A percentile compares a stretch with the other conserved stretches of the same genome.
Conservation (phyloP, 2,113 vertebrate species). For the Ciconia stormi region DNA sequence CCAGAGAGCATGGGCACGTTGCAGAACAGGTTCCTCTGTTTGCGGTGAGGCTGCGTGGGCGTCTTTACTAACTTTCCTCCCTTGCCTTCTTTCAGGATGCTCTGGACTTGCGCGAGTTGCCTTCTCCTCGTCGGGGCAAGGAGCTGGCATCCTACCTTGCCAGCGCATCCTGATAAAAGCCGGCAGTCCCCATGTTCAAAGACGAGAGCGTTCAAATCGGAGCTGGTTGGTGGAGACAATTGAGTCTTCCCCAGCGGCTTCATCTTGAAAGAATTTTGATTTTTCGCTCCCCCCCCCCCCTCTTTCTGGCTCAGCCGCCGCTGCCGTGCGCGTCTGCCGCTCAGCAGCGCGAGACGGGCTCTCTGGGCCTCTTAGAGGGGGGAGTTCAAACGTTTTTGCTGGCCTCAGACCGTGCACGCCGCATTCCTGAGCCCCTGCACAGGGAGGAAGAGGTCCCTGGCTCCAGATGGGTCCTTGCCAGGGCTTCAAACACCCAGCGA, state of each 20-base stretch:
- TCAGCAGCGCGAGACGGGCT: constrained; percentile 16
- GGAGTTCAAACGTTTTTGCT: constrained; percentile 38
- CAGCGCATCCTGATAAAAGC: background rate
- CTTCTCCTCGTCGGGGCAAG: background rate
- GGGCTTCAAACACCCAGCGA: background rate
- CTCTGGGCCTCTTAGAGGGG: constrained; percentile 53
- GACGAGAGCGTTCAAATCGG: background rate
- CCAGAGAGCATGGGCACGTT: background rate
- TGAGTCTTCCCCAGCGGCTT: constrained; percentile 59
- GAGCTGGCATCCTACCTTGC: background rate
- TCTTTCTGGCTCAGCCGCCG: background rate
- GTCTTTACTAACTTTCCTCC: constrained; percentile 53
- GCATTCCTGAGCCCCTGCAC: constrained; percentile 43
- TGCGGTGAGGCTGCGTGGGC: background rate
- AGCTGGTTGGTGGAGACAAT: constrained; percentile 3
- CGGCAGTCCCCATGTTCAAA: background rate
- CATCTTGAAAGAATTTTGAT: constrained; percentile 63
- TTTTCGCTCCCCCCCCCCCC: background rate
- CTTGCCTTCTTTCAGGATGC: constrained; percentile 32
- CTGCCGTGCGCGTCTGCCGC: background rate
- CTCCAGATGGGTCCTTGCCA: constrained; percentile 23
- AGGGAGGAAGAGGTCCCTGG: background rate
- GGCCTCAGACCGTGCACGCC: background rate
- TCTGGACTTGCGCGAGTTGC: background rate
- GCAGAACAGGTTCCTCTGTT: constrained; percentile 57